Evolutionary conservation across 2,113 vertebrate genomes (phyloP).

Genomic region (Trematomus loennbergii): DNA sequence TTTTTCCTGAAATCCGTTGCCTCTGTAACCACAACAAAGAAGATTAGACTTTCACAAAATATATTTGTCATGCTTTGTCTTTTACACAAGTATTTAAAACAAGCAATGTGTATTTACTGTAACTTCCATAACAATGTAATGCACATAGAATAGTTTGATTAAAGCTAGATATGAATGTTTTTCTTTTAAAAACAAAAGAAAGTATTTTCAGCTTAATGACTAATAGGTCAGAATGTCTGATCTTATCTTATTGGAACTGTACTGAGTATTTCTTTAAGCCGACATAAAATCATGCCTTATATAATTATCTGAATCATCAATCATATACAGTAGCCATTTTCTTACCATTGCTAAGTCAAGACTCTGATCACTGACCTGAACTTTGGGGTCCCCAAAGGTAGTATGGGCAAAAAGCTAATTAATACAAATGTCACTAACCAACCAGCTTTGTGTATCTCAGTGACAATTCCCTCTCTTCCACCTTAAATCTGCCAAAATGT

Average conservation of each 20-base stretch:
- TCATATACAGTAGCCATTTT: too few relatives aligned
- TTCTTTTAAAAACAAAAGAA: neutral
- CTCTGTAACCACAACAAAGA: slow-evolving; percentile 62
- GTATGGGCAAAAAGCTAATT: too few relatives aligned
- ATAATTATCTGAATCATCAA: neutral
- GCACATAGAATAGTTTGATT: neutral
- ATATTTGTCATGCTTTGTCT: neutral
- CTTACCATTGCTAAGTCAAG: neutral
- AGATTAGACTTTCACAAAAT: neutral
- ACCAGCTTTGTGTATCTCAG: too few relatives aligned
- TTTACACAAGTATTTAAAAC: neutral
- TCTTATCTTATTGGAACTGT: neutral
- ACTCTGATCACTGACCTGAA: too few relatives aligned
- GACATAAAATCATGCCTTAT: neutral
- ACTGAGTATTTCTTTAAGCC: neutral
- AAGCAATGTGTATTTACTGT: neutral
- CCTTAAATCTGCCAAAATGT: too few relatives aligned
- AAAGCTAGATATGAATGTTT: neutral
- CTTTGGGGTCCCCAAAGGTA: too few relatives aligned
- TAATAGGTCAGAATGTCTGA: neutral
- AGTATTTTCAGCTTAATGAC: neutral
- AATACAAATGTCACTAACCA: too few relatives aligned
- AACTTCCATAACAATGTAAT: neutral
- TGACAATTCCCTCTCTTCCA: too few relatives aligned
- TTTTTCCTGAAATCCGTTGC: slow-evolving; percentile 80